Evolutionary conservation across 2,888 invertebrate species (phyloP).

Genomic region (Asteroscopus sphinx): DNA sequence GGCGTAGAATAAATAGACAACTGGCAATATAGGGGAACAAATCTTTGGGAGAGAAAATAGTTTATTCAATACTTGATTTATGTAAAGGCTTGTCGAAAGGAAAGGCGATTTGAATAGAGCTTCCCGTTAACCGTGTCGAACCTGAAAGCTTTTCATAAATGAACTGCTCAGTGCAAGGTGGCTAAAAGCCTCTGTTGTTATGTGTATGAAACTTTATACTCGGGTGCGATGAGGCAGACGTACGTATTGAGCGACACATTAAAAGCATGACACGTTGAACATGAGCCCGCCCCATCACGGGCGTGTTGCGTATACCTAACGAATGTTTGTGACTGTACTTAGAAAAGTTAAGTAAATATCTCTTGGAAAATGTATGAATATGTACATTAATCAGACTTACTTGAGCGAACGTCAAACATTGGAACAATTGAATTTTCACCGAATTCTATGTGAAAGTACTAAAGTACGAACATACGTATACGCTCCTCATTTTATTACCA

Average conservation of each 20-base stretch:
- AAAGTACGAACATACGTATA: constrained; percentile 27
- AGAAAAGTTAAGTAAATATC: constrained; percentile 25
- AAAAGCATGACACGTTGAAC: constrained; percentile 56
- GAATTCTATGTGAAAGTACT: constrained; percentile 32
- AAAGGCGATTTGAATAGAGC: constrained; percentile 85
- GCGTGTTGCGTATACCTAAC: constrained; percentile 20
- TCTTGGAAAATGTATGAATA: constrained; percentile 22
- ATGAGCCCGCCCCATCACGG: constrained; percentile 46
- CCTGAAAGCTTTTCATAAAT: constrained; percentile 88
- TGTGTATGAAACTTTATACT: constrained; percentile 75
- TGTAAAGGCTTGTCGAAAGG: constrained; percentile 79
- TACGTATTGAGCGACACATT: constrained; percentile 62
- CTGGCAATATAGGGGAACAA: constrained; percentile 55
- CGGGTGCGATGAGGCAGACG: constrained; percentile 65
- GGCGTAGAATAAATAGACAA: constrained; percentile 30
- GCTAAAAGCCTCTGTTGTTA: constrained; percentile 76
- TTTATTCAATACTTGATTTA: constrained; percentile 83
- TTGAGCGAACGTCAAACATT: constrained; percentile 22
- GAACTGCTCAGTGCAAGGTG: constrained; percentile 78
- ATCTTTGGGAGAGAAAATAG: constrained; percentile 71
- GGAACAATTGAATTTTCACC: constrained; percentile 30
- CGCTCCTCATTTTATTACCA: constrained; percentile 48
- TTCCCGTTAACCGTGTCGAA: constrained; percentile 79
- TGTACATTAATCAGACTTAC: constrained; percentile 27
- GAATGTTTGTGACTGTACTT: constrained; percentile 25